Evolutionary conservation across 2,113 vertebrate genomes (phyloP).

Genomic region (Piprites chloris): DNA sequence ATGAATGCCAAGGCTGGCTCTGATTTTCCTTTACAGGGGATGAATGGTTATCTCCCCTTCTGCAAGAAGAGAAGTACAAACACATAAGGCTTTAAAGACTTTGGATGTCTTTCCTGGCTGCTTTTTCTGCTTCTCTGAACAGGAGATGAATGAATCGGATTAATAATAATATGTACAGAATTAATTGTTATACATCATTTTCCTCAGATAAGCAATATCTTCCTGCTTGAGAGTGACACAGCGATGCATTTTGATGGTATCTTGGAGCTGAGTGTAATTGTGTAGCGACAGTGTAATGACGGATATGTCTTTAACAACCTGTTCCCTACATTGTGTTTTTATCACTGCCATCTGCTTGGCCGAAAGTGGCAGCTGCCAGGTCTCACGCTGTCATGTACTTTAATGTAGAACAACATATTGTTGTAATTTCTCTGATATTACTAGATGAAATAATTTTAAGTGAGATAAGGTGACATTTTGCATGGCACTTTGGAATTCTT

Average conservation of each 20-base stretch:
- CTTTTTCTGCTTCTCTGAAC: not conserved
- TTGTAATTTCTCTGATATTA: constrained; percentile 57
- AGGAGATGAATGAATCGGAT: not conserved
- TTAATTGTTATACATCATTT: not conserved
- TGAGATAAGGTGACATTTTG: constrained; percentile 37
- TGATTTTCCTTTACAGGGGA: not conserved
- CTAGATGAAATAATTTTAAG: constrained; percentile 42
- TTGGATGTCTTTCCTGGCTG: not conserved
- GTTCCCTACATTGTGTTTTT: constrained; percentile 59
- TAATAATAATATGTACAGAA: not conserved
- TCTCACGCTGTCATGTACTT: constrained; percentile 53
- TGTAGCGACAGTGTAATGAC: constrained; percentile 25
- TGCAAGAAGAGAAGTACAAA: not conserved
- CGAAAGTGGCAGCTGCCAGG: constrained; percentile 64
- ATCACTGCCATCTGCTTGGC: constrained; percentile 64
- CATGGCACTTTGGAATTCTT: not conserved
- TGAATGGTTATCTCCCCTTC: not conserved
- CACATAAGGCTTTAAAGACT: not conserved
- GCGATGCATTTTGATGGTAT: not conserved
- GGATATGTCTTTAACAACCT: constrained; percentile 61
- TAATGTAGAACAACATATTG: constrained; percentile 37
- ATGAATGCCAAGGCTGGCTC: not conserved
- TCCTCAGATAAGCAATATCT: not conserved
- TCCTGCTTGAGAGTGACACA: not conserved
- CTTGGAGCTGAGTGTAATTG: constrained; percentile 24